A percentile compares a stretch with the other conserved stretches of the same genome.
Evolutionary conservation across 1,140 invertebrate genomes (phyloP).

Genomic region (Homarus americanus): DNA sequence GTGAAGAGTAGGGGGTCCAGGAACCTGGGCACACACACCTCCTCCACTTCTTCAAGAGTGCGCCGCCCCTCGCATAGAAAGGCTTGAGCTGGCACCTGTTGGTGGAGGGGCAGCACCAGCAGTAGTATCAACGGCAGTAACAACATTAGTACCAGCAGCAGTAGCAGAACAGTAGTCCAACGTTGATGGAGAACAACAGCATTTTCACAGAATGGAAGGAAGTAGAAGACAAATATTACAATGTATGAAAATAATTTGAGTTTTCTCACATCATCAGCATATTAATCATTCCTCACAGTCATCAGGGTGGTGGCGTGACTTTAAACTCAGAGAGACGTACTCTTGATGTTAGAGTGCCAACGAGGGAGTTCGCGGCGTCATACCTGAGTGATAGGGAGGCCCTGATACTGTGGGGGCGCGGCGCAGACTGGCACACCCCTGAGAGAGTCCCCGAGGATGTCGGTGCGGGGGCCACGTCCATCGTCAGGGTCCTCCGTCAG

Average conservation of each 20-base stretch:
- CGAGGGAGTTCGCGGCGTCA: no score
- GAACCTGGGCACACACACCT: slow-evolving; percentile 25
- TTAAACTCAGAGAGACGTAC: no score
- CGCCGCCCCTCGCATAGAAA: slow-evolving; percentile 15
- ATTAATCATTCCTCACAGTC: no score
- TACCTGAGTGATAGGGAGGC: slow-evolving; percentile 67
- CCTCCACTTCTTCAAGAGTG: not conserved
- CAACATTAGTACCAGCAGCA: not conserved
- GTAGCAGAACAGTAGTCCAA: not conserved
- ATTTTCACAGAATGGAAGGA: no score
- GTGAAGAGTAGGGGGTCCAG: slow-evolving; percentile 46
- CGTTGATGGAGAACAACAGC: no score
- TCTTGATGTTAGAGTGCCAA: no score
- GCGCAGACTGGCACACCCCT: slow-evolving; percentile 67
- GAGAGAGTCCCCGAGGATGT: slow-evolving; percentile 22
- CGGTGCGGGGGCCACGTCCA: not conserved
- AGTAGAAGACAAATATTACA: no score
- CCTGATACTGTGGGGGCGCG: slow-evolving; percentile 53
- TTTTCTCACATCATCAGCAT: no score
- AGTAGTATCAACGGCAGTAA: not conserved
- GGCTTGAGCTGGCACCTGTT: slow-evolving; percentile 35
- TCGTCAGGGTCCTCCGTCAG: slow-evolving; percentile 49
- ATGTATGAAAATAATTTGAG: no score
- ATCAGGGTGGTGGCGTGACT: no score
- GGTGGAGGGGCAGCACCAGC: not conserved